phyloP scores from a whole-genome alignment of 2,888 invertebrate genomes.

The Ptychoptera contaminata region DNA sequence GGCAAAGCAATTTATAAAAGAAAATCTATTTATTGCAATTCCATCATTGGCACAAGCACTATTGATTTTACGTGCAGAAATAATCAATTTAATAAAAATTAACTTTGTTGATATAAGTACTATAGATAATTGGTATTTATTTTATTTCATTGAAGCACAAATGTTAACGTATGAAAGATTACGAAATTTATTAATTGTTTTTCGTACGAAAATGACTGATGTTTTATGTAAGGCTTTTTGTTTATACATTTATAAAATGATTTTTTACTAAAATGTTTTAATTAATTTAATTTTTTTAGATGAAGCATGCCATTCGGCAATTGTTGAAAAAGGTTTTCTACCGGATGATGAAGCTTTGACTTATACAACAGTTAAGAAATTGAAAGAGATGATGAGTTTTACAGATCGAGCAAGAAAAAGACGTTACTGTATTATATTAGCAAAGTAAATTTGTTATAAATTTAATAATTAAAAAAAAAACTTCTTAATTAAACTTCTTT shows the following conservation, averaged over 20 bases:
- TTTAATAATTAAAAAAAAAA: not conserved
- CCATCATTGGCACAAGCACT: constrained; percentile 55
- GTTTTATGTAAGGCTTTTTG: constrained; percentile 41
- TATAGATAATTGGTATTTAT: constrained; percentile 38
- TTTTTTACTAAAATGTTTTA: too few relatives aligned
- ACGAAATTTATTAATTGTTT: constrained; percentile 30
- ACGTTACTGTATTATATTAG: constrained; percentile 60
- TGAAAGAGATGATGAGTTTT: constrained; percentile 61
- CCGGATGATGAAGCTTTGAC: constrained; percentile 45
- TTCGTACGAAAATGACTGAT: constrained; percentile 37
- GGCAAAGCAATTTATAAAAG: constrained; percentile 41
- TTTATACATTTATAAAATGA: too few relatives aligned
- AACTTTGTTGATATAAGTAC: constrained; percentile 43
- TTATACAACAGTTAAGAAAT: constrained; percentile 38
- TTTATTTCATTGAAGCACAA: constrained; percentile 56
- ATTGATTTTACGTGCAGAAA: constrained; percentile 51
- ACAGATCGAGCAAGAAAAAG: constrained; percentile 76
- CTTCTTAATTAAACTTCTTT: too few relatives aligned
- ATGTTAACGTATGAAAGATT: constrained; percentile 25
- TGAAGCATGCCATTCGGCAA: constrained; percentile 57
- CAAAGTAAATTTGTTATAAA: constrained; percentile 39
- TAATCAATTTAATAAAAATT: constrained; percentile 42
- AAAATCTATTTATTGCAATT: constrained; percentile 59
- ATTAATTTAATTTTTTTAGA: too few relatives aligned
- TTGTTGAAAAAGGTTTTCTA: constrained; percentile 61